Conservation (phyloP, 2,797 vertebrate species). For the Enteromius paludinosus region DNA sequence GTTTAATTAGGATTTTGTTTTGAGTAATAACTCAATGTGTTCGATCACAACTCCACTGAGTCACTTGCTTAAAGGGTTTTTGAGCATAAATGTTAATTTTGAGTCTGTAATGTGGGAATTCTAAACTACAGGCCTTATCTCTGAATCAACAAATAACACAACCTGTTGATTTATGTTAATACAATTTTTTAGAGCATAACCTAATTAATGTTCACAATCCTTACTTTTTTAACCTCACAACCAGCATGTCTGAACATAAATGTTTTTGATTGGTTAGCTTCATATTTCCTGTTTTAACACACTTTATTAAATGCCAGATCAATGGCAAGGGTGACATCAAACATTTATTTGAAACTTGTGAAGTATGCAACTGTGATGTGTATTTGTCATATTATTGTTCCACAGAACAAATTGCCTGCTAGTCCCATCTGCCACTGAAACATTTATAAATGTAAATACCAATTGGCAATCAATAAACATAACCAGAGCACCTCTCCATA, state of each 20-base stretch:
- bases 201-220: neutral
- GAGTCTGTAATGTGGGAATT: neutral
- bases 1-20: neutral
- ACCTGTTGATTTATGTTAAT: neutral
- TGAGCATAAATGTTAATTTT: neutral
- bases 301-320: conserved; percentile 32
- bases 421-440: conserved; percentile 35
- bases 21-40: neutral
- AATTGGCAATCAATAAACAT: conserved; percentile 83
- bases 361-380: neutral
- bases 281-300: neutral
- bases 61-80: neutral
- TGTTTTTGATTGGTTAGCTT: neutral
- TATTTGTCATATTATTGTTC: conserved; percentile 3
- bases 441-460: conserved; percentile 78
- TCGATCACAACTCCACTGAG: neutral
- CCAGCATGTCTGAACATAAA: neutral
- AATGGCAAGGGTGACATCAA: conserved; percentile 7
- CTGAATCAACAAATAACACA: neutral
- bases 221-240: neutral
- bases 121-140: neutral
- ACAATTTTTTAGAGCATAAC: neutral
- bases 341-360: conserved; percentile 12
- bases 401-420: conserved; percentile 23
- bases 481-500: conserved; percentile 75